These are phyloP conservation scores for Harpalus rufipes DNA, from an alignment of 2,888 invertebrate genomes.

Conservation along the genomic window DNA sequence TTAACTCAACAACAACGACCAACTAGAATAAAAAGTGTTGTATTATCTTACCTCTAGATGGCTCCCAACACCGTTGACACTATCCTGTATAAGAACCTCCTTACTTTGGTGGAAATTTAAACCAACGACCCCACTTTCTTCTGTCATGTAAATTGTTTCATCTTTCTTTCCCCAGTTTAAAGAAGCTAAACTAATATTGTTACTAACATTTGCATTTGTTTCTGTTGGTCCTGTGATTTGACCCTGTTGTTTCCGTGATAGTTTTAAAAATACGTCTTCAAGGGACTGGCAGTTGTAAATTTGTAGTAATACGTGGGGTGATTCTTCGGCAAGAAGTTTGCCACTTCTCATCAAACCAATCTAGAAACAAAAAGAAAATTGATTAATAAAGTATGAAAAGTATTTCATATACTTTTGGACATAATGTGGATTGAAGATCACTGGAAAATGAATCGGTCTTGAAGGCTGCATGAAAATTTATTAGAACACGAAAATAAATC, in stretches of 20 bases:
- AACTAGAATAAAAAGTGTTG: too few species aligned
- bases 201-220: conserved; percentile 84
- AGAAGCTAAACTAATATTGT: conserved; percentile 89
- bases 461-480: too few species aligned
- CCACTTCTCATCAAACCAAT: conserved; percentile 97
- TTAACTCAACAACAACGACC: too few species aligned
- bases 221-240: conserved; percentile 57
- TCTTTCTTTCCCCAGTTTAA: conserved; percentile 90
- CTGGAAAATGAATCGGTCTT: too few species aligned
- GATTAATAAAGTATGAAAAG: too few species aligned
- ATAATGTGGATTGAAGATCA: too few species aligned
- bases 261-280: conserved; percentile 95
- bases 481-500: too few species aligned
- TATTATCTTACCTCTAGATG: conserved; percentile 78
- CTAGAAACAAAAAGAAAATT: conserved; percentile 76
- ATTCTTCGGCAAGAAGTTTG: conserved; percentile 92
- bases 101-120: conserved; percentile 95
- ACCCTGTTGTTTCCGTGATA: conserved; percentile 86
- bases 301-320: conserved; percentile 89
- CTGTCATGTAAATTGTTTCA: conserved; percentile 90
- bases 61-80: conserved; percentile 81
- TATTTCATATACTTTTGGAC: too few species aligned
- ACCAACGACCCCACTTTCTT: conserved; percentile 92
- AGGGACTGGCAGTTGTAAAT: conserved; percentile 91
- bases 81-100: conserved; percentile 89